Conservation (phyloP, 2,888 invertebrate species). For the Trachelus troglodyta region DNA sequence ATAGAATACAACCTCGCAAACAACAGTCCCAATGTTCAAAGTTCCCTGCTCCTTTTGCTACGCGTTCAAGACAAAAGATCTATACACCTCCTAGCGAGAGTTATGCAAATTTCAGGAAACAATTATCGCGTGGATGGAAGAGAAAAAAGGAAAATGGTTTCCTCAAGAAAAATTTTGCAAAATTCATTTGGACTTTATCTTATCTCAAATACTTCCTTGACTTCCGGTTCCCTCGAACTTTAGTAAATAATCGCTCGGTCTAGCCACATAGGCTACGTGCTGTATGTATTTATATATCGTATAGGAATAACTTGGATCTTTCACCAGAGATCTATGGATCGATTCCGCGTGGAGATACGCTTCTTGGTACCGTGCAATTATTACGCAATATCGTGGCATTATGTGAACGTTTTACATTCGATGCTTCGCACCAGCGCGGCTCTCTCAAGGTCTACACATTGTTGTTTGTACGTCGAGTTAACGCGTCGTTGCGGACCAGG, state of each 20-base stretch:
- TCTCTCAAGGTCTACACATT: conserved; percentile 56
- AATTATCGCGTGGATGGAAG: background rate
- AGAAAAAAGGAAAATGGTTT: background rate
- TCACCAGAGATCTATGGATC: background rate
- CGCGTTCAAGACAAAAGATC: background rate
- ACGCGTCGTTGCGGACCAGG: conserved; percentile 44
- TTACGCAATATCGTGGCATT: conserved; percentile 56
- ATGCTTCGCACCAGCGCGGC: conserved; percentile 54
- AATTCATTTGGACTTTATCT: background rate
- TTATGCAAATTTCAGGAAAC: background rate
- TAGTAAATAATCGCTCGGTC: conserved; percentile 13
- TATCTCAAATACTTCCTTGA: background rate
- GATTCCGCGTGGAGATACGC: conserved; percentile 4
- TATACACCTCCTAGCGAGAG: background rate
- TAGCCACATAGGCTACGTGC: conserved; percentile 14
- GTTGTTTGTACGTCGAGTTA: conserved; percentile 53
- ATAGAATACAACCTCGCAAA: background rate
- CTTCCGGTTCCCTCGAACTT: conserved; percentile 17
- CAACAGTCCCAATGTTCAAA: background rate
- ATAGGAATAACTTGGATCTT: background rate
- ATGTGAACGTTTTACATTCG: conserved; percentile 53
- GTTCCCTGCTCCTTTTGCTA: background rate
- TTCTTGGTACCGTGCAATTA: conserved; percentile 29
- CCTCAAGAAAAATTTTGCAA: background rate
- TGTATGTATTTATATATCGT: background rate